Conservation (phyloP, 2,888 invertebrate species). For the Acanthococcus lagerstroemiae region DNA sequence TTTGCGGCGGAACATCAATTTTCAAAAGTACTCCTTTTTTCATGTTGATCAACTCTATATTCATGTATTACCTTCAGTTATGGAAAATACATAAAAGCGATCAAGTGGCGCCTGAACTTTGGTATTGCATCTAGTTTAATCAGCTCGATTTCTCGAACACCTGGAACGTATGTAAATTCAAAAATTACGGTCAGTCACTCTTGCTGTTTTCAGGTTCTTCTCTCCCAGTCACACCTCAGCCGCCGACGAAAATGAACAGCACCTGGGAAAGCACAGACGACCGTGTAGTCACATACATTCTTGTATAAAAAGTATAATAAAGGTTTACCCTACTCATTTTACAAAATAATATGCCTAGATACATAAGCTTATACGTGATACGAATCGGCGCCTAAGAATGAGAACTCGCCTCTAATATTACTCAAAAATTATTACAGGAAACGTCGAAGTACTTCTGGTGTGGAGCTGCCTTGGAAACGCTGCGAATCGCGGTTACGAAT, state of each 20-base stretch:
- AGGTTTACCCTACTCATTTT: too few relatives aligned
- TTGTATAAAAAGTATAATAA: conserved; percentile 4
- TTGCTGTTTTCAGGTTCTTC: background rate
- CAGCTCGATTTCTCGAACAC: too few relatives aligned
- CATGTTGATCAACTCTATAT: conserved; percentile 28
- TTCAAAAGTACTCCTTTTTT: conserved; percentile 23
- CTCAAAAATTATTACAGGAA: background rate
- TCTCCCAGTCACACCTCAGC: background rate
- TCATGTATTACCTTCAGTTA: conserved; percentile 20
- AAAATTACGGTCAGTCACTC: background rate
- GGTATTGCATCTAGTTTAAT: too few relatives aligned
- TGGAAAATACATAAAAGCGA: conserved; percentile 14
- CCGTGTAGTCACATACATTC: conserved; percentile 15
- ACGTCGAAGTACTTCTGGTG: background rate
- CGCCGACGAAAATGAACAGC: background rate
- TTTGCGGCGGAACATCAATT: background rate
- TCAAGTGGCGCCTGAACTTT: conserved; percentile 13
- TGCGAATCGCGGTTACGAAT: background rate
- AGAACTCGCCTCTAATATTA: background rate
- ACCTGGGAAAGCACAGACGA: background rate
- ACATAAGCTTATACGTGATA: background rate
- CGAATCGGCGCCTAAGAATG: background rate
- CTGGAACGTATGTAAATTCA: too few relatives aligned
- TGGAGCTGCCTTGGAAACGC: background rate
- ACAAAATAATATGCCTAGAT: too few relatives aligned